phyloP scores from a whole-genome alignment of 2,888 invertebrate species.

The Drosophila kanekoi region DNA sequence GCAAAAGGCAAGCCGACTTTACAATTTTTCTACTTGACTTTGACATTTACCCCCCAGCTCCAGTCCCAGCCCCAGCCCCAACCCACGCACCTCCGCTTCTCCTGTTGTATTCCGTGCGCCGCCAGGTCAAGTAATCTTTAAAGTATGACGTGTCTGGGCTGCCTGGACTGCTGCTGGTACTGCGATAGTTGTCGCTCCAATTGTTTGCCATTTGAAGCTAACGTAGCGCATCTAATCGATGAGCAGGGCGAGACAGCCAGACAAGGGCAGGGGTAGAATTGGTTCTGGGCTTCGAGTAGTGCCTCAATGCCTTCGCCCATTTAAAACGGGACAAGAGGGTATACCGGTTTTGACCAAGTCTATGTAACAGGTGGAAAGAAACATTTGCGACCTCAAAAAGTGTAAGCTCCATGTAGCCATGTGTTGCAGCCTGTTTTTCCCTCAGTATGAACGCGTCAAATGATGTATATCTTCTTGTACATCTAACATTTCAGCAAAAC shows the following conservation, averaged over 20 bases:
- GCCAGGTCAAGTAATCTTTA: constrained; percentile 61
- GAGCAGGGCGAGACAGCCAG: constrained; percentile 13
- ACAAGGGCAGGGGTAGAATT: neutral
- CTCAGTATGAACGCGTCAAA: too few species aligned
- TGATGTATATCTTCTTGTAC: too few species aligned
- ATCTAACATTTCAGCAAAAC: too few species aligned
- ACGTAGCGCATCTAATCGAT: constrained; percentile 68
- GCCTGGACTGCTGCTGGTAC: constrained; percentile 1
- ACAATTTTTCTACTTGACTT: constrained; percentile 74
- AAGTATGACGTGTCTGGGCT: constrained; percentile 24
- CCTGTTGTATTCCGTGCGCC: constrained; percentile 20
- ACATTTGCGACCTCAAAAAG: too few species aligned
- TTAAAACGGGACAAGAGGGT: too few species aligned
- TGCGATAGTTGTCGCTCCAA: constrained; percentile 11
- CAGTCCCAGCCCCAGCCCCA: neutral
- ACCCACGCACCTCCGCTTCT: neutral
- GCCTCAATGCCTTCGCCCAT: too few species aligned
- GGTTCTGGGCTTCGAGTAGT: too few species aligned
- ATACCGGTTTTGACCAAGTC: too few species aligned
- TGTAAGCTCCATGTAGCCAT: too few species aligned
- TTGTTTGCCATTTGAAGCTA: constrained; percentile 38
- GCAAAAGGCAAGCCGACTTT: constrained; percentile 59
- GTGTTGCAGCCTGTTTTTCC: too few species aligned
- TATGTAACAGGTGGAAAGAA: too few species aligned
- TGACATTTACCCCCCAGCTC: constrained; percentile 45